A percentile compares a stretch with the other conserved stretches of the same genome.
phyloP scores from a whole-genome alignment of 2,888 invertebrate genomes.

The Spialia ferax region DNA sequence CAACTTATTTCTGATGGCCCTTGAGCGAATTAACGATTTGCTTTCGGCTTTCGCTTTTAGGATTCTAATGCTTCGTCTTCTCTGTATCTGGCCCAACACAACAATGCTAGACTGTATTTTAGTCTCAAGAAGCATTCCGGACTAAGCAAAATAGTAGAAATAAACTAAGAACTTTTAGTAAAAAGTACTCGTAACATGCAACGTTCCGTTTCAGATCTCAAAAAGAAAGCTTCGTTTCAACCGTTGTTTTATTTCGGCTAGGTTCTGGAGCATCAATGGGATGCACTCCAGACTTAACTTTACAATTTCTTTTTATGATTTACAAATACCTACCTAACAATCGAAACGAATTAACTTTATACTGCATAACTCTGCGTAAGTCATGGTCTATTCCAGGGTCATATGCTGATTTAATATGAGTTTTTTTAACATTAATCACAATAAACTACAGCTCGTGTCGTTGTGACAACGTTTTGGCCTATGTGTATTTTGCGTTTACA shows the following conservation, averaged over 20 bases:
- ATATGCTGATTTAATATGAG: too few relatives aligned
- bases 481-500: too few relatives aligned
- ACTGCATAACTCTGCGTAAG: too few relatives aligned
- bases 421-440: too few relatives aligned
- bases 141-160: slow-evolving; percentile 19
- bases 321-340: slow-evolving; percentile 2
- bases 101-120: slow-evolving; percentile 24
- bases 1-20: too few relatives aligned
- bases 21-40: too few relatives aligned
- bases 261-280: neutral
- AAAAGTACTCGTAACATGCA: slow-evolving; percentile 16
- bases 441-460: too few relatives aligned
- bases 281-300: neutral
- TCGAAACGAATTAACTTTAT: neutral
- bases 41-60: too few relatives aligned
- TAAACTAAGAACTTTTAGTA: slow-evolving; percentile 15
- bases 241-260: neutral
- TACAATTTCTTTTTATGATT: neutral
- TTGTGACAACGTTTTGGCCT: too few relatives aligned
- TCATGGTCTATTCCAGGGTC: too few relatives aligned
- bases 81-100: neutral
- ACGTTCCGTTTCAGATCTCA: slow-evolving; percentile 16
- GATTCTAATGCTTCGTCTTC: too few relatives aligned
- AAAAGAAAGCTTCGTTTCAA: slow-evolving; percentile 18
- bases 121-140: slow-evolving; percentile 23